Evolutionary conservation across 2,888 invertebrate species (phyloP).

Genomic region (Mactromeris polynyma): DNA sequence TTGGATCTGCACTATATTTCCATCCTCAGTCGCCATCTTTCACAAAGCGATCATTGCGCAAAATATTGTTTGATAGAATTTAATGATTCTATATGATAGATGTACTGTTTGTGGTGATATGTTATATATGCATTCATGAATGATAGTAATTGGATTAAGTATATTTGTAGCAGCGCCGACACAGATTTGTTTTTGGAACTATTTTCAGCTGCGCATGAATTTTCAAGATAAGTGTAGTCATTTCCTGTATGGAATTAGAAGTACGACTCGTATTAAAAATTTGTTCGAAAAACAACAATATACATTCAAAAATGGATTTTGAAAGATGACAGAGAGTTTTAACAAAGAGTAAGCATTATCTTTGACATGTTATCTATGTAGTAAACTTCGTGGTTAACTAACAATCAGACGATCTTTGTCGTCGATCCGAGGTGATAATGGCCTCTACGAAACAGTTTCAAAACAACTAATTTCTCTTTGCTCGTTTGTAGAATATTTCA

Average conservation of each 20-base stretch:
- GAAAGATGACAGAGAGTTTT: constrained; percentile 82
- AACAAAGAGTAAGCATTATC: constrained; percentile 79
- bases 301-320: constrained; percentile 69
- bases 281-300: constrained; percentile 67
- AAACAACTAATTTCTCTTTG: not conserved
- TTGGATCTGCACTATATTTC: constrained; percentile 74
- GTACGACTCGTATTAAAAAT: constrained; percentile 52
- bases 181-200: constrained; percentile 8
- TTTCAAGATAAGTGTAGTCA: constrained; percentile 65
- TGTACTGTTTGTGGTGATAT: not conserved
- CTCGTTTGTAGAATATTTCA: not conserved
- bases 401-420: not conserved
- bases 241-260: constrained; percentile 75
- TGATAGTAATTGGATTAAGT: constrained; percentile 13
- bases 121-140: not conserved
- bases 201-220: constrained; percentile 44
- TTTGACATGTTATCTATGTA: not conserved
- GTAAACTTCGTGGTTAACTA: not conserved
- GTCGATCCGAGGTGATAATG: constrained; percentile 11
- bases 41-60: constrained; percentile 57
- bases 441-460: not conserved
- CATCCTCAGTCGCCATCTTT: constrained; percentile 72
- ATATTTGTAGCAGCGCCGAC: not conserved
- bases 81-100: not conserved
- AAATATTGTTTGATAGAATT: not conserved